Conservation (phyloP, 2,113 vertebrate genomes). For the Pseudorasbora parva region DNA sequence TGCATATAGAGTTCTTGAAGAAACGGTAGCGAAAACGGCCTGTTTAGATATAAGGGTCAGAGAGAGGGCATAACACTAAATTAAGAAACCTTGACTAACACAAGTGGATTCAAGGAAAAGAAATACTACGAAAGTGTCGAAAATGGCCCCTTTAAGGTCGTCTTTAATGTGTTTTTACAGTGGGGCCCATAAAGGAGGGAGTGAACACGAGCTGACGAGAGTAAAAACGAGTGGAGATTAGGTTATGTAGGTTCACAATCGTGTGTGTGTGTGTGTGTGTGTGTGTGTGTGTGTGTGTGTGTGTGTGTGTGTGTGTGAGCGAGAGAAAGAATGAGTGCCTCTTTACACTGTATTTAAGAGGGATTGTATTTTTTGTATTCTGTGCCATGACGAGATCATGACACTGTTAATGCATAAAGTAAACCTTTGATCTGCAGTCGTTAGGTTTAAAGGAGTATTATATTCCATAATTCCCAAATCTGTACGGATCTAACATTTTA, state of each 20-base stretch:
- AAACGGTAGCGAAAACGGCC: neutral
- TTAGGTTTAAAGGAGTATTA: conserved; percentile 39
- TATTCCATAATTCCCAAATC: conserved; percentile 60
- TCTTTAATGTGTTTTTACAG: conserved; percentile 33
- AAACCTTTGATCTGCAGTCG: conserved; percentile 49
- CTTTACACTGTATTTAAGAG: conserved; percentile 29
- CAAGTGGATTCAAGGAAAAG: neutral
- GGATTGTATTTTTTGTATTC: conserved; percentile 33
- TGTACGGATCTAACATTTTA: conserved; percentile 55
- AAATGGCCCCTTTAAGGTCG: conserved; percentile 32
- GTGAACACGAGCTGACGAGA: conserved; percentile 36
- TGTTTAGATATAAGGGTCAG: neutral
- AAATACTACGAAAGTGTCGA: conserved; percentile 8
- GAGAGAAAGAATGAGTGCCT: conserved; percentile 25
- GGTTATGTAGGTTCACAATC: conserved; percentile 17
- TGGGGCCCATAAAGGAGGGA: conserved; percentile 10
- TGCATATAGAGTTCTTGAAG: neutral
- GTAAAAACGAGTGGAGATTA: conserved; percentile 36
- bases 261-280: conserved; percentile 8
- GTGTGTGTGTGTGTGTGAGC: neutral
- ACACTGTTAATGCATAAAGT: conserved; percentile 42
- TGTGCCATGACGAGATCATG: conserved; percentile 41
- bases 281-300: neutral
- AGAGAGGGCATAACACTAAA: neutral
- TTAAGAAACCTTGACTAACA: conserved; percentile 1